phyloP scores from a whole-genome alignment of 2,797 vertebrate genomes.

The Pelobates cultripes region DNA sequence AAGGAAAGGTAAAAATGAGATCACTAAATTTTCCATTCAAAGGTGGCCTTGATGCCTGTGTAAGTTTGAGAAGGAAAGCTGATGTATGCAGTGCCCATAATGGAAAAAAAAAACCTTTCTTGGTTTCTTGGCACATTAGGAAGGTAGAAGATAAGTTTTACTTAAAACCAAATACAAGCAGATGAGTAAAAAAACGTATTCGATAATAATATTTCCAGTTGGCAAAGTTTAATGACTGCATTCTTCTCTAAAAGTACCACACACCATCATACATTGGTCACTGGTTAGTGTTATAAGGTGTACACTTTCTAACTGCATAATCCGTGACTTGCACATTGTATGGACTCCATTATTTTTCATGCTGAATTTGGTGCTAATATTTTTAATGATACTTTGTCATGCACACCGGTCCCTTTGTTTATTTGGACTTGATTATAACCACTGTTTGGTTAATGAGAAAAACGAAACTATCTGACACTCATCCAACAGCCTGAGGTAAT shows the following conservation, averaged over 20 bases:
- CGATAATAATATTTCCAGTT: neutral
- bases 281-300: neutral
- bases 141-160: neutral
- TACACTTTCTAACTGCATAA: neutral
- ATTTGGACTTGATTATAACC: conserved; percentile 27
- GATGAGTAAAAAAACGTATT: neutral
- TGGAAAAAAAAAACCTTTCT: neutral
- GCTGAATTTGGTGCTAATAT: neutral
- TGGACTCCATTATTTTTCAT: neutral
- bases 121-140: neutral
- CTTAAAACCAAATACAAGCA: neutral
- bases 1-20: conserved; percentile 17
- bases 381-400: conserved; percentile 12
- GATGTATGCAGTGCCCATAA: neutral
- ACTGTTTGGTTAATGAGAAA: conserved; percentile 33
- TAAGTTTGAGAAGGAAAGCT: neutral
- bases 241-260: neutral
- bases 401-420: neutral
- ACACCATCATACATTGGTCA: neutral
- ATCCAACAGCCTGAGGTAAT: conserved; percentile 45
- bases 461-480: conserved; percentile 28
- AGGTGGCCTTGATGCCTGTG: neutral
- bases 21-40: conserved; percentile 7
- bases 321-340: neutral
- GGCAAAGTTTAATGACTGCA: neutral